Evolutionary conservation across 2,888 invertebrate species (phyloP).

Genomic region (Athrips mouffetella): DNA sequence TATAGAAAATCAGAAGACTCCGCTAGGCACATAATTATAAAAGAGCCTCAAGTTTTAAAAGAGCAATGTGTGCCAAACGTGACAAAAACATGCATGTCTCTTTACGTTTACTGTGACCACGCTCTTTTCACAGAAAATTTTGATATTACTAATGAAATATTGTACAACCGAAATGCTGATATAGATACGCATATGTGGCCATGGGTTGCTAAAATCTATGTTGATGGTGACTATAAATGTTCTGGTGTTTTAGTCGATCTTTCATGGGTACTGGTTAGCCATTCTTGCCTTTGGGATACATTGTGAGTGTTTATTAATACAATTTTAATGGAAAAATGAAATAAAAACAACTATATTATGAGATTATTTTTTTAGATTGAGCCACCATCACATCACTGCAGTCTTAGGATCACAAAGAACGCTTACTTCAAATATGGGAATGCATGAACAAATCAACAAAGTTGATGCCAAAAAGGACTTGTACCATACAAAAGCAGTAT

Average conservation of each 20-base stretch:
- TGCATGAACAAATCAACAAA: conserved; percentile 83
- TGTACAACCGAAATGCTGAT: conserved; percentile 36
- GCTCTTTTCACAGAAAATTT: conserved; percentile 54
- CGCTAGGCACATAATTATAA: conserved; percentile 44
- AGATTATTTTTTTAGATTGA: conserved; percentile 56
- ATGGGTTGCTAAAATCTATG: conserved; percentile 86
- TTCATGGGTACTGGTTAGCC: conserved; percentile 81
- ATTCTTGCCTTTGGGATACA: conserved; percentile 70
- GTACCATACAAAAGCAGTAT: conserved; percentile 76
- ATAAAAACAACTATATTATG: background rate
- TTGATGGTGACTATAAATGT: conserved; percentile 84
- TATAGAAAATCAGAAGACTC: conserved; percentile 39
- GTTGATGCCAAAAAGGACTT: conserved; percentile 79
- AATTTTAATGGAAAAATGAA: background rate
- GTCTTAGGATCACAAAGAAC: conserved; percentile 83
- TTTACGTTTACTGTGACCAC: conserved; percentile 76
- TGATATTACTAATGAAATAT: conserved; percentile 40
- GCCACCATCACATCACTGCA: conserved; percentile 78
- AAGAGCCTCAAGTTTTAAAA: conserved; percentile 58
- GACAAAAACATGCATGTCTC: conserved; percentile 71
- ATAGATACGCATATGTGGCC: conserved; percentile 70
- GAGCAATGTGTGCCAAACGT: conserved; percentile 67
- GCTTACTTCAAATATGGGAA: conserved; percentile 77
- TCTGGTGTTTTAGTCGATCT: conserved; percentile 82
- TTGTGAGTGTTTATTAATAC: conserved; percentile 42